Base-by-base conservation (phyloP, 2,888 invertebrate genomes). In the Drosophila kambysellisi region DNA sequence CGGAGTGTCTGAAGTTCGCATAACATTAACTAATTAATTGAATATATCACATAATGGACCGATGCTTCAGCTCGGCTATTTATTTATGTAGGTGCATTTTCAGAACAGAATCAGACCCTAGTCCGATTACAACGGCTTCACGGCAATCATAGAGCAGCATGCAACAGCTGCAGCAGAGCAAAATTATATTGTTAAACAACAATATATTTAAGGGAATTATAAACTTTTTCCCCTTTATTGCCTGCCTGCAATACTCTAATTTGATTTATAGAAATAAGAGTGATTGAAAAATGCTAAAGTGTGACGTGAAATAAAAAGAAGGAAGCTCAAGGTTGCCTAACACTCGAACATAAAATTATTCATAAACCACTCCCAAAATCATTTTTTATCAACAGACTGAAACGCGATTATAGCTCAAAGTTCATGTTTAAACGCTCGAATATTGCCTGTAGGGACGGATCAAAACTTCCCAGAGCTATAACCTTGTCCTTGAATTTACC, bases 1-100 rank as follows among this genome's bases (percentile, higher is more conserved):
- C 30, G 33, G 11, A 58, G 48, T 30, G 48, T 33, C 39, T 41
- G 57, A 57, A 57, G 82, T 59, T 75, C 73, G 81, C 76, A 86
- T 88, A 90, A 74, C 90, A 87, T 89, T 87, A 75, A 83, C 88
- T 87, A 87, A 87, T 90, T 87, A 87, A 87, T 87, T 87, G 88
- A 86, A 89, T 88, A 87, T 76, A 71, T 70, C 76, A 50, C 57
- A 83, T 86, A 86, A 81, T 83, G 90, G 79, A 89, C 75, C 63
- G 77, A 74, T 68, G 74, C 73, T 76, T 58, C 71, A 76, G 71
- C 83, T 81, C 71, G 86, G 83, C 41, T 76, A 79, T 76, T 84
- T 76, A 89, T 84, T 84, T 76, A 84, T 84, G 67, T 70, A 57
- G 46, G 41, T 62, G 65, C 62, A 68, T 57, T 62, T 70, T 56